Conservation (phyloP, 2,797 vertebrate genomes). For the Phyllotis vaccarum region DNA sequence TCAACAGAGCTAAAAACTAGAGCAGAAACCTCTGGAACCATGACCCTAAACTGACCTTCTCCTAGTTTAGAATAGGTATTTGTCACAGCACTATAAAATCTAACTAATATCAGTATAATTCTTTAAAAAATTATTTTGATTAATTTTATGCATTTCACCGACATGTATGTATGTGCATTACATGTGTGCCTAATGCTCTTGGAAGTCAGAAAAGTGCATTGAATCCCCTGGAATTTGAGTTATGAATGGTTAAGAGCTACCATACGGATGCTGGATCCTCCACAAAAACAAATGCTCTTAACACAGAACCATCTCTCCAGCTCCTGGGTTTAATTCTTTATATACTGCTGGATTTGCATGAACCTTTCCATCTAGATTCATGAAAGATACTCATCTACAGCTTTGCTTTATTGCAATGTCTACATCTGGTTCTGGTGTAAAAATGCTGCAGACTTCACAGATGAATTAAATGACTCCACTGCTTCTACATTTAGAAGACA, state of each 20-base stretch:
- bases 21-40: background rate
- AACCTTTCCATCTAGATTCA: background rate
- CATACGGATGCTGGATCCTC: background rate
- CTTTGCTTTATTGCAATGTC: background rate
- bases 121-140: background rate
- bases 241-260: background rate
- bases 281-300: background rate
- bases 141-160: background rate
- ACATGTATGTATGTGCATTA: background rate
- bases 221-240: background rate
- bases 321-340: background rate
- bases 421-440: background rate
- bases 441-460: background rate
- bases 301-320: background rate
- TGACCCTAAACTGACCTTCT: background rate
- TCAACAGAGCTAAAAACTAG: background rate
- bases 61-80: background rate
- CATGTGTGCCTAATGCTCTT: background rate
- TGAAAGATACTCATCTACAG: background rate
- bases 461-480: background rate
- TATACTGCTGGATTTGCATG: background rate
- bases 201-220: background rate
- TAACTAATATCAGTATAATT: background rate
- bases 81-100: background rate
- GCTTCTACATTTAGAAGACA: background rate